Evolutionary conservation across 2,113 vertebrate genomes (phyloP).

Genomic region (Chlorodrepanis virens): DNA sequence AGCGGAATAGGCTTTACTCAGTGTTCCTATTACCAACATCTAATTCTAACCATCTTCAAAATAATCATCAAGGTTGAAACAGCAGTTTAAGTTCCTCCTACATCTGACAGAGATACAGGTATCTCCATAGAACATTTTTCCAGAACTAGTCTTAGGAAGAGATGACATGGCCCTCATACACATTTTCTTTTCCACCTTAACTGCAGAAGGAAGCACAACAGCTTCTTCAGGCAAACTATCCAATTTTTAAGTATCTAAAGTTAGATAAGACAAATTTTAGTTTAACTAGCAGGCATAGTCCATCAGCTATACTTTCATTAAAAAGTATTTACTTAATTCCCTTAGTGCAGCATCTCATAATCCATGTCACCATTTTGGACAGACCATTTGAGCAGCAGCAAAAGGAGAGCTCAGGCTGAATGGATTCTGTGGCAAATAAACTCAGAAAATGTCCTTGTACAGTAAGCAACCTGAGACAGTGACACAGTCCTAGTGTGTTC

Average conservation of each 20-base stretch:
- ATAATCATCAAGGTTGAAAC: not conserved
- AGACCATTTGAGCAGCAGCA: not conserved
- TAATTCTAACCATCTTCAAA: not conserved
- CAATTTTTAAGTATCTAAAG: not conserved
- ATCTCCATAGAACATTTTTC: not conserved
- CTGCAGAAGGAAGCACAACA: not conserved
- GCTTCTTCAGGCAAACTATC: not conserved
- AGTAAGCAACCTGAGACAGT: not conserved
- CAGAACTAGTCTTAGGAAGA: not conserved
- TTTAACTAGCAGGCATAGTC: not conserved
- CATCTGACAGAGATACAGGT: not conserved
- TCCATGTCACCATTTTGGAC: not conserved
- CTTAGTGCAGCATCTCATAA: not conserved
- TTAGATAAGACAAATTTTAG: not conserved
- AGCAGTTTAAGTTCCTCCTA: not conserved
- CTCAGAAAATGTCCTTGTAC: not conserved
- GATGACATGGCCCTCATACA: not conserved
- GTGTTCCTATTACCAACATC: not conserved
- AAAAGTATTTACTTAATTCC: not conserved
- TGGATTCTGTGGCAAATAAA: not conserved
- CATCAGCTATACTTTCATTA: not conserved
- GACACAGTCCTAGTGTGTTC: not conserved
- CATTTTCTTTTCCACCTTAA: not conserved
- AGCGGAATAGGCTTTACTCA: not conserved
- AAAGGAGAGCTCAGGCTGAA: not conserved